Percentiles rank a stretch among this genome's conserved stretches.
Conservation (phyloP, 1,140 invertebrate genomes). For the Macrotrachela quadricornifera region DNA sequence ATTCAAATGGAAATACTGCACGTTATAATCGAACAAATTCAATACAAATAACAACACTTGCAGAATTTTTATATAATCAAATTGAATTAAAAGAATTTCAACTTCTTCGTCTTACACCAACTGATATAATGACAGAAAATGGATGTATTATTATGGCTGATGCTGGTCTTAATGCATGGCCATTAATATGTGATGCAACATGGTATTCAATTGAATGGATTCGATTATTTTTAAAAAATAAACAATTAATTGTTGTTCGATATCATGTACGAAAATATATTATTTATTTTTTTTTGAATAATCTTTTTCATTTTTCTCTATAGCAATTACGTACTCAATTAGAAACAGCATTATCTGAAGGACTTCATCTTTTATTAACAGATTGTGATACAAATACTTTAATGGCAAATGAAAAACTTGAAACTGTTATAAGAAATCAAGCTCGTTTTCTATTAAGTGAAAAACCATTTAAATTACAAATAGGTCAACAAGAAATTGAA, state of each 20-base stretch:
- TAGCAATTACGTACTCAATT: not conserved
- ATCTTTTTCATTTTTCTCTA: no score
- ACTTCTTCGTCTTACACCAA: constrained; percentile 18
- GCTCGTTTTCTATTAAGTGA: constrained; percentile 4
- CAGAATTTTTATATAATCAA: constrained; percentile 3
- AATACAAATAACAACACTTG: not conserved
- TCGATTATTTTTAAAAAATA: constrained; percentile 14
- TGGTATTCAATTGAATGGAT: constrained; percentile 23
- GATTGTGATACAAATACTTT: constrained; percentile 5
- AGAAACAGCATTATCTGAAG: constrained; percentile 7
- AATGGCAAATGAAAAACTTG: constrained; percentile 4
- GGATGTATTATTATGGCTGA: constrained; percentile 26
- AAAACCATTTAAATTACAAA: constrained; percentile 11
- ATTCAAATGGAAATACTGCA: no score
- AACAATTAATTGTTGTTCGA: constrained; percentile 19
- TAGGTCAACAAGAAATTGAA: constrained; percentile 29
- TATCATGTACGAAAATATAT: constrained; percentile 17
- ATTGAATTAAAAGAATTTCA: constrained; percentile 21
- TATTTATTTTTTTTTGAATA: not conserved
- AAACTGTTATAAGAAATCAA: constrained; percentile 5
- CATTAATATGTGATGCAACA: constrained; percentile 28
- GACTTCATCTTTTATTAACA: not conserved
- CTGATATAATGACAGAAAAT: constrained; percentile 25
- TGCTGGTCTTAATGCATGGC: constrained; percentile 22
- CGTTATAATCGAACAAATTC: no score